These are phyloP conservation scores for Neolamprologus multifasciatus DNA, from an alignment of 2,797 vertebrate genomes.

Conservation along the genomic window DNA sequence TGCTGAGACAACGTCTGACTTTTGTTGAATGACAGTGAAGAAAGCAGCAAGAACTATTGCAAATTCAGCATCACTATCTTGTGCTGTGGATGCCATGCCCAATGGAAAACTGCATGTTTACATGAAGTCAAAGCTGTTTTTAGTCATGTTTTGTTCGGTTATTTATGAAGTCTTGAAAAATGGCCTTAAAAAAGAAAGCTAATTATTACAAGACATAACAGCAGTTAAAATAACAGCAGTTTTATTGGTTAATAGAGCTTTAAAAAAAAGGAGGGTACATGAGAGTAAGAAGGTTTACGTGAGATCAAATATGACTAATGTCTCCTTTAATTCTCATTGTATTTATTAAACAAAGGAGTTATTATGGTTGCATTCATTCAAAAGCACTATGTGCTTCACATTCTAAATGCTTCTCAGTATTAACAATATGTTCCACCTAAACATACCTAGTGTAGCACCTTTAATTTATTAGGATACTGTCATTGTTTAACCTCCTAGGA, in stretches of 20 bases:
- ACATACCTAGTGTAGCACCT: not conserved
- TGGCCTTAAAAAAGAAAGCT: not conserved
- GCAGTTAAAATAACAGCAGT: not conserved
- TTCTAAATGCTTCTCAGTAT: not conserved
- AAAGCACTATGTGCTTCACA: not conserved
- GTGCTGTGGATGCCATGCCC: not conserved
- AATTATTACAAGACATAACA: not conserved
- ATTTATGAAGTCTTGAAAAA: not conserved
- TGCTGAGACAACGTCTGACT: not conserved
- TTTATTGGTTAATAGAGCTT: not conserved
- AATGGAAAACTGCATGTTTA: not conserved
- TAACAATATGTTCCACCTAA: not conserved
- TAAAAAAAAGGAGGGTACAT: not conserved
- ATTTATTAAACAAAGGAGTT: not conserved
- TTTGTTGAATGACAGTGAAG: not conserved
- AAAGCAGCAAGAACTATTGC: not conserved
- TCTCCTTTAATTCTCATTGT: not conserved
- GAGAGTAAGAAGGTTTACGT: not conserved
- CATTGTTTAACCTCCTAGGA: not conserved
- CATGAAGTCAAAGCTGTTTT: not conserved
- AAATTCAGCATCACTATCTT: not conserved
- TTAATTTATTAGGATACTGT: not conserved
- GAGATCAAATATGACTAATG: not conserved
- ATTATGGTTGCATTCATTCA: not conserved
- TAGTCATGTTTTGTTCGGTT: not conserved